A percentile compares a stretch with the other conserved stretches of the same genome.
phyloP scores from a whole-genome alignment of 2,888 invertebrate genomes.

The Rosalia funebris region DNA sequence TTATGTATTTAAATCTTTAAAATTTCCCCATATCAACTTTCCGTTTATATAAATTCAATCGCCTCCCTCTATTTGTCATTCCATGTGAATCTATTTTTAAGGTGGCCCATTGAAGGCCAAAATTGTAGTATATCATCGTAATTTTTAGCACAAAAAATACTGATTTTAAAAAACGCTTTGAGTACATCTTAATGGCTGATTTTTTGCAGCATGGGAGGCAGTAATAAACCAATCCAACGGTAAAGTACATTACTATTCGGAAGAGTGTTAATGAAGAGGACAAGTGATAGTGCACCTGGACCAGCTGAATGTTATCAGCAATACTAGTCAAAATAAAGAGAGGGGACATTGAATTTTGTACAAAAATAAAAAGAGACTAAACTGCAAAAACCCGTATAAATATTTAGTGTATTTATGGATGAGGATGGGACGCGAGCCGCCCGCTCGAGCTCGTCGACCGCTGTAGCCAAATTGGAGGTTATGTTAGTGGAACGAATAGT shows the following conservation, averaged over 20 bases:
- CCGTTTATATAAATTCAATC: no score
- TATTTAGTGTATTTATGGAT: slow-evolving; percentile 32
- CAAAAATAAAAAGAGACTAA: slow-evolving; percentile 34
- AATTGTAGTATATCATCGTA: no score
- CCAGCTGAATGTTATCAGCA: slow-evolving; percentile 17
- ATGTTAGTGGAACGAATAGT: neutral
- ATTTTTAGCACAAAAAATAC: no score
- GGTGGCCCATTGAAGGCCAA: no score
- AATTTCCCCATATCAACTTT: no score
- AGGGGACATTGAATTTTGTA: slow-evolving; percentile 35
- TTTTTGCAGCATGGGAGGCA: slow-evolving; percentile 76
- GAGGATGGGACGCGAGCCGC: slow-evolving; percentile 5
- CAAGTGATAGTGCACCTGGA: slow-evolving; percentile 36
- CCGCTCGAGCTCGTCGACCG: neutral
- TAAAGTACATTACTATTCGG: slow-evolving; percentile 70
- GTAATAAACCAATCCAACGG: slow-evolving; percentile 67
- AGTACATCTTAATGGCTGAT: neutral
- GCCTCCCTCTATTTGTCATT: no score
- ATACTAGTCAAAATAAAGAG: slow-evolving; percentile 46
- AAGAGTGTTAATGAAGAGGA: slow-evolving; percentile 61
- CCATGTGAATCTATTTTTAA: no score
- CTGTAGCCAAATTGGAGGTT: slow-evolving; percentile 9
- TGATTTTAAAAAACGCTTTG: no score
- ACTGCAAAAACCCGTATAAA: slow-evolving; percentile 19
- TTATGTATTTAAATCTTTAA: no score